Conservation (phyloP, 2,113 vertebrate species). For the Platysternon megacephalum region DNA sequence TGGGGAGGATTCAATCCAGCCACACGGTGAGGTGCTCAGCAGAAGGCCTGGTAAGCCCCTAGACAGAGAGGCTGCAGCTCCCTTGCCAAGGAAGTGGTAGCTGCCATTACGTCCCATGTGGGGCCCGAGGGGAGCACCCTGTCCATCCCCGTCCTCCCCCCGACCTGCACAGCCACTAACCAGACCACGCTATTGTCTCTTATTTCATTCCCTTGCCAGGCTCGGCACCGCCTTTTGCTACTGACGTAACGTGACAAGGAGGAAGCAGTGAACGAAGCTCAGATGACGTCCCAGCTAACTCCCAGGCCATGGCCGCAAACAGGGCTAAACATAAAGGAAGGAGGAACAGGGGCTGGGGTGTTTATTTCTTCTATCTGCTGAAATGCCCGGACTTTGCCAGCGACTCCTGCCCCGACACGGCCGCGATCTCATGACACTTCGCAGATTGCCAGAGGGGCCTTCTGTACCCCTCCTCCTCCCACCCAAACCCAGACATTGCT, state of each 20-base stretch:
- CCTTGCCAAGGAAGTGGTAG: not conserved
- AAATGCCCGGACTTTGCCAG: not conserved
- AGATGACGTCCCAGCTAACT: conserved; percentile 26
- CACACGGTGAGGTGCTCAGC: too few relatives aligned
- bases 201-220: not conserved
- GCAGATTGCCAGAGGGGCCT: not conserved
- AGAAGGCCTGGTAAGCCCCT: not conserved
- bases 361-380: not conserved
- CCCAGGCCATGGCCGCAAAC: not conserved
- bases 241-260: conserved; percentile 55
- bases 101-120: not conserved
- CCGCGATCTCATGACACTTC: not conserved
- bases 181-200: not conserved
- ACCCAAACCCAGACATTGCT: not conserved
- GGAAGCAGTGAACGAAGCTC: conserved; percentile 45
- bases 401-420: accelerated
- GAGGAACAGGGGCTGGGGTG: not conserved
- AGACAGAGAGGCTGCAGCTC: not conserved
- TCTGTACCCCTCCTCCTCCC: not conserved
- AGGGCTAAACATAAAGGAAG: not conserved
- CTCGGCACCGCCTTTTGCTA: not conserved
- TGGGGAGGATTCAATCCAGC: not conserved
- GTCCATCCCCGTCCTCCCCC: too few relatives aligned
- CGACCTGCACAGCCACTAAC: not conserved
- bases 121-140: too few relatives aligned